Evolutionary conservation across 2,888 invertebrate species (phyloP).

Genomic region (Protonemura montana): DNA sequence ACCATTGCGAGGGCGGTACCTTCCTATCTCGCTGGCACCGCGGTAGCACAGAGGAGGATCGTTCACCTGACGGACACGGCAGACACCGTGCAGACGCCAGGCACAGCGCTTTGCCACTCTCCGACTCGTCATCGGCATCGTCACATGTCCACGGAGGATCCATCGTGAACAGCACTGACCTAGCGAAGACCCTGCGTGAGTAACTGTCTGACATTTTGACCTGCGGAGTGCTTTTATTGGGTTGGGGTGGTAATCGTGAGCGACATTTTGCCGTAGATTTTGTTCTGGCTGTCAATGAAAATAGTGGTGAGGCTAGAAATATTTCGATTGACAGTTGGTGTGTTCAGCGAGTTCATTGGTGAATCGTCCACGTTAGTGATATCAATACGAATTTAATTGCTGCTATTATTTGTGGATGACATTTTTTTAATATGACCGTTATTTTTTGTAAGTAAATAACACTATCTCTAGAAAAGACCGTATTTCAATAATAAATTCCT

Average conservation of each 20-base stretch:
- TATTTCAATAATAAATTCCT: background rate
- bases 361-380: conserved; percentile 14
- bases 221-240: background rate
- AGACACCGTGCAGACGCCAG: background rate
- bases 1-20: background rate
- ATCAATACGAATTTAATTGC: too few species aligned
- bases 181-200: background rate
- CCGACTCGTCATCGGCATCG: background rate
- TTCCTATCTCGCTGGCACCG: background rate
- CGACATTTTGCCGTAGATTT: too few species aligned
- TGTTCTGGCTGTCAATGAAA: too few species aligned
- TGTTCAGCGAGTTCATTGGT: too few species aligned
- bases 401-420: too few species aligned
- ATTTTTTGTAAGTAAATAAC: too few species aligned
- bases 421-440: too few species aligned
- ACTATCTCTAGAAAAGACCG: too few species aligned
- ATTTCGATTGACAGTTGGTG: background rate
- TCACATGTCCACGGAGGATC: background rate
- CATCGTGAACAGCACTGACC: background rate
- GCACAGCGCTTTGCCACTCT: background rate
- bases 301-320: too few species aligned
- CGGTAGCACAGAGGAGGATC: background rate
- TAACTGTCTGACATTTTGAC: background rate
- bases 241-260: background rate
- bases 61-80: background rate